These are phyloP conservation scores for Campylomormyrus numenius DNA, from an alignment of 2,113 vertebrate species.

Conservation along the genomic window DNA sequence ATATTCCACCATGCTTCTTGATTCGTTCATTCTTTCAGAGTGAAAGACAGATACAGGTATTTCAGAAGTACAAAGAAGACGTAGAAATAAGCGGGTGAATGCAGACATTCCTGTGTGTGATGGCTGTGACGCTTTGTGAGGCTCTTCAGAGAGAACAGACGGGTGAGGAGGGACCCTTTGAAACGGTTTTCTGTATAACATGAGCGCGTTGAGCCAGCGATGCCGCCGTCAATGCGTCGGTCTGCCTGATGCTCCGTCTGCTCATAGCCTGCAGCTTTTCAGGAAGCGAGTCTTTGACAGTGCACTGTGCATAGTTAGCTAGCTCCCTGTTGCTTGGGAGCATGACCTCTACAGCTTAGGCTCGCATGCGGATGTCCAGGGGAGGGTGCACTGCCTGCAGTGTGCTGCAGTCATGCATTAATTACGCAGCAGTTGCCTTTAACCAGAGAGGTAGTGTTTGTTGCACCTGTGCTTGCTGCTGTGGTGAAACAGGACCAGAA, in stretches of 20 bases:
- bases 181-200: background rate
- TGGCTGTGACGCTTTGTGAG: background rate
- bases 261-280: background rate
- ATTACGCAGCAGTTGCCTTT: background rate
- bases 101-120: background rate
- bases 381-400: background rate
- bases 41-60: background rate
- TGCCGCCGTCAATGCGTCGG: background rate
- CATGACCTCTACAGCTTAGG: background rate
- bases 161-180: background rate
- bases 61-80: background rate
- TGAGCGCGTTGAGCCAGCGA: background rate
- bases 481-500: background rate
- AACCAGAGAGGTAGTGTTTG: background rate
- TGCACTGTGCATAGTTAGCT: background rate
- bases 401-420: background rate
- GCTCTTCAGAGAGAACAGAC: background rate
- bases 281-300: background rate
- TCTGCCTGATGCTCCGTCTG: background rate
- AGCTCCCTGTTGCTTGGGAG: background rate
- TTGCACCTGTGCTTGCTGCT: constrained; percentile 10
- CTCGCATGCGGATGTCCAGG: background rate
- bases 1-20: background rate
- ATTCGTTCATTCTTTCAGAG: background rate
- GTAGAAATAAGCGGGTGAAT: background rate